Evolutionary conservation across 2,888 invertebrate species (phyloP).

Genomic region (Ophraella communa): DNA sequence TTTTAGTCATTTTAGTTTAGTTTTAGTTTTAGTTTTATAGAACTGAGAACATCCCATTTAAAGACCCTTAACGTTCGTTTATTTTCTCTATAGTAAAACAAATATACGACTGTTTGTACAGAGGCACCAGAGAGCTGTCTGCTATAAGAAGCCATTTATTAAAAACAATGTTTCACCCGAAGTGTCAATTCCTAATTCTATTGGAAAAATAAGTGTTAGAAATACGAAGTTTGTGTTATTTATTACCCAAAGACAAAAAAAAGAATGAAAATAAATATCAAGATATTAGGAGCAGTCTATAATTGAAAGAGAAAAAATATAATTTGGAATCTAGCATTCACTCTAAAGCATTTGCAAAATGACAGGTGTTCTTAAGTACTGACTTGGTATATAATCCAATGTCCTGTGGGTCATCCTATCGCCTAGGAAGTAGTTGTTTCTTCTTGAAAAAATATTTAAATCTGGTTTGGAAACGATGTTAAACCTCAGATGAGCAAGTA

Average conservation of each 20-base stretch:
- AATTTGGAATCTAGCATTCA: too few species aligned
- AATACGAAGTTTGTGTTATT: conserved; percentile 7
- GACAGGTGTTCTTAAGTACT: too few species aligned
- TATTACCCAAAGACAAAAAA: conserved; percentile 7
- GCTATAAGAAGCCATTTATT: conserved; percentile 30
- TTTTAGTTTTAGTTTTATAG: conserved; percentile 46
- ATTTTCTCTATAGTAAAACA: conserved; percentile 38
- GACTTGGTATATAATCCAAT: too few species aligned
- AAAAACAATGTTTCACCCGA: conserved; percentile 31
- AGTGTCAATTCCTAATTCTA: conserved; percentile 25
- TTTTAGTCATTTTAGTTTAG: conserved; percentile 43
- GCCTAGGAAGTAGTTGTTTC: too few species aligned
- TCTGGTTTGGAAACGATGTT: too few species aligned
- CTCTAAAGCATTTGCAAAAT: too few species aligned
- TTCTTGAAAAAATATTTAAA: too few species aligned
- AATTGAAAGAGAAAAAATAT: too few species aligned
- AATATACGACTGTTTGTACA: conserved; percentile 40
- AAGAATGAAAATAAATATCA: too few species aligned
- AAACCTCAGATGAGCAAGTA: too few species aligned
- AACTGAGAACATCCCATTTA: conserved; percentile 45
- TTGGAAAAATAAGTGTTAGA: conserved; percentile 19
- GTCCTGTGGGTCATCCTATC: too few species aligned
- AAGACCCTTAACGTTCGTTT: conserved; percentile 39
- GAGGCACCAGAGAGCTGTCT: conserved; percentile 27
- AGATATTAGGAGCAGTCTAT: too few species aligned